Conservation (phyloP, 2,113 vertebrate genomes). For the Hemiprocne comata region DNA sequence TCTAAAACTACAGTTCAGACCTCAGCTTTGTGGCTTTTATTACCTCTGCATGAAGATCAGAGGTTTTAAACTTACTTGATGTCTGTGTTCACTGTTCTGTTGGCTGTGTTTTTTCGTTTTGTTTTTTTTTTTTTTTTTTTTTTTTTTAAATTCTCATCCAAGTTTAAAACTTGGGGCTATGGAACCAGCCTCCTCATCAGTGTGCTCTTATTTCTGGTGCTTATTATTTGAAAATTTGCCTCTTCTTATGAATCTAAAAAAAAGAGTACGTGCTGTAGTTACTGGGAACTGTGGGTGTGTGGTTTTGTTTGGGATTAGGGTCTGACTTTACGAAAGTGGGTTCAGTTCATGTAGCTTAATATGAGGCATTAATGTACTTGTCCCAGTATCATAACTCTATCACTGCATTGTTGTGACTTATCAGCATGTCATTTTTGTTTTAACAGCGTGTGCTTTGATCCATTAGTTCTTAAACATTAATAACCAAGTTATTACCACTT, state of each 20-base stretch:
- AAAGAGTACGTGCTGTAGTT: accelerated
- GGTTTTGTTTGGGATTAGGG: background rate
- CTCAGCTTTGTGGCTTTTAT: background rate
- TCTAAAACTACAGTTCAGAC: background rate
- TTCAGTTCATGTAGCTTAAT: background rate
- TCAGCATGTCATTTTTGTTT: background rate
- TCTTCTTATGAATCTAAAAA: background rate
- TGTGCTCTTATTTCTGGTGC: background rate
- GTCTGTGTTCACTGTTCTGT: background rate
- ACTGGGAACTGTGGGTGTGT: background rate
- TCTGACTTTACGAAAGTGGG: background rate
- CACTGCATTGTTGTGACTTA: background rate
- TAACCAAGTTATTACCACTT: background rate
- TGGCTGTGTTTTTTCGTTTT: accelerated
- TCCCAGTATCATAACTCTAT: background rate
- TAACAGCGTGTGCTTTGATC: background rate
- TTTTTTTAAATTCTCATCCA: background rate
- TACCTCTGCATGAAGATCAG: background rate
- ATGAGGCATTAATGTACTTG: background rate
- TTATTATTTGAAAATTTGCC: background rate
- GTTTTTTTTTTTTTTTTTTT: background rate
- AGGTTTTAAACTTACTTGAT: background rate
- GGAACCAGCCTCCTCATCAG: background rate
- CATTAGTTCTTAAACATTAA: background rate
- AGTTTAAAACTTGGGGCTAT: background rate